phyloP scores from a whole-genome alignment of 2,797 vertebrate genomes.

The Sebastes goodei region DNA sequence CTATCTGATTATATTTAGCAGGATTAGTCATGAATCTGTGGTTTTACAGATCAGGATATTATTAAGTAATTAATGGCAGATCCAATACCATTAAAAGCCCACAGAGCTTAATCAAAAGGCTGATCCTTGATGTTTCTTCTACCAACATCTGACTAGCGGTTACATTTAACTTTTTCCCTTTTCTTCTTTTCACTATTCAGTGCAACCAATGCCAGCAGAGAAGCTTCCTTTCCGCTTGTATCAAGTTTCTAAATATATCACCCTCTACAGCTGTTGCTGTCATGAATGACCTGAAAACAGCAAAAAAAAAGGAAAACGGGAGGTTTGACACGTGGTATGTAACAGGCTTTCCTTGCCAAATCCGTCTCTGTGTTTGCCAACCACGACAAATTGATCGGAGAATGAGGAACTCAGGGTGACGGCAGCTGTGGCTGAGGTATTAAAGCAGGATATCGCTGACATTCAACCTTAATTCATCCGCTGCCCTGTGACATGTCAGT shows the following conservation, averaged over 20 bases:
- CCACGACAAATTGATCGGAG: slow-evolving; percentile 64
- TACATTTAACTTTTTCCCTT: background rate
- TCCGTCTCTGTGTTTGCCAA: slow-evolving; percentile 54
- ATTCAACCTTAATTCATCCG: slow-evolving; percentile 41
- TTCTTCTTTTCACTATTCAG: slow-evolving; percentile 13
- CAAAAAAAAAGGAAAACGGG: slow-evolving; percentile 19
- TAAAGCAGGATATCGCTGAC: slow-evolving; percentile 43
- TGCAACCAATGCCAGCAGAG: slow-evolving; percentile 13
- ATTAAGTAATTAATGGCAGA: slow-evolving; percentile 4
- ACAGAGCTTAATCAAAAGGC: slow-evolving; percentile 10
- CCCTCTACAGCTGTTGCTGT: slow-evolving; percentile 65
- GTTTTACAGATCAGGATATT: slow-evolving; percentile 15
- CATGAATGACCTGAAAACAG: slow-evolving; percentile 73
- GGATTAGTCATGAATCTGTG: slow-evolving; percentile 24
- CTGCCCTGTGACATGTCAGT: slow-evolving; percentile 52
- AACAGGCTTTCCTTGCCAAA: slow-evolving; percentile 65
- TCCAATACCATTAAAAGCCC: slow-evolving; percentile 15
- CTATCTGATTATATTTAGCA: slow-evolving; percentile 4
- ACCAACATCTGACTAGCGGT: background rate
- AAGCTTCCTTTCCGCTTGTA: slow-evolving; percentile 42
- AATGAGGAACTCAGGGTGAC: slow-evolving; percentile 52
- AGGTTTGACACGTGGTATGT: slow-evolving; percentile 62
- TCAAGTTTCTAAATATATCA: slow-evolving; percentile 70
- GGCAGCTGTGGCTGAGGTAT: slow-evolving; percentile 30
- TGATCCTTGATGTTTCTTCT: slow-evolving; percentile 9